phyloP scores from a whole-genome alignment of 2,888 invertebrate species.

The Geotrupes spiniger region DNA sequence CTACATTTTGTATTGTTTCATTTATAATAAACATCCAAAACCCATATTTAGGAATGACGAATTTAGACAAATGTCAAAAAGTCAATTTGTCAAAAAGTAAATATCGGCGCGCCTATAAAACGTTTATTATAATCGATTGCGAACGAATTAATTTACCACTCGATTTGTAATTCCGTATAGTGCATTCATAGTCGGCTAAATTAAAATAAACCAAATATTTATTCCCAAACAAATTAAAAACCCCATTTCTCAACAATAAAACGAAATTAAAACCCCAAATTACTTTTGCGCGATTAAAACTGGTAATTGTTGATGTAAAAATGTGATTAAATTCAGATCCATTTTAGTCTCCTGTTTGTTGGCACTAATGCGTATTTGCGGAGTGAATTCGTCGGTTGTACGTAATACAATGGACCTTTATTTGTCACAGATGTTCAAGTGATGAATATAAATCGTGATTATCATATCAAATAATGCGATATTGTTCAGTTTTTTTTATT shows the following conservation, averaged over 20 bases:
- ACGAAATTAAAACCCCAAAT: constrained; percentile 48
- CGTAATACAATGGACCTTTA: constrained; percentile 16
- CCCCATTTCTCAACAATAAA: constrained; percentile 39
- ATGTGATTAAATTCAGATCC: constrained; percentile 45
- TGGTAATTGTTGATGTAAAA: constrained; percentile 44
- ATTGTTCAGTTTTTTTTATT: too few relatives aligned
- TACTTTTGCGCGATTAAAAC: constrained; percentile 47
- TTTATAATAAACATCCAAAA: too few relatives aligned
- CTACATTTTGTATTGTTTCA: too few relatives aligned
- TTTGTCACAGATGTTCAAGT: constrained; percentile 23
- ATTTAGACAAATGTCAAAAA: too few relatives aligned
- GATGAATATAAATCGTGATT: background rate
- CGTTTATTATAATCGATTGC: too few relatives aligned
- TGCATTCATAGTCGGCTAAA: constrained; percentile 16
- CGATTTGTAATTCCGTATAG: constrained; percentile 7
- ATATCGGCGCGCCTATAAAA: background rate
- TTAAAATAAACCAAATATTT: constrained; percentile 41
- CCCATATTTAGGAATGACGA: background rate
- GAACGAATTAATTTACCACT: constrained; percentile 11
- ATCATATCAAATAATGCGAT: too few relatives aligned
- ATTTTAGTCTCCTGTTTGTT: constrained; percentile 35
- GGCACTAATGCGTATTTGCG: constrained; percentile 42
- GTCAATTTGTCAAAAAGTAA: too few relatives aligned
- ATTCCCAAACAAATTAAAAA: constrained; percentile 43
- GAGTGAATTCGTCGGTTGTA: constrained; percentile 25